Evolutionary conservation across 2,113 vertebrate species (phyloP), one percentile per base, ranked within the genome.

Genomic region (Hypocryptadius cinnamomeus): DNA sequence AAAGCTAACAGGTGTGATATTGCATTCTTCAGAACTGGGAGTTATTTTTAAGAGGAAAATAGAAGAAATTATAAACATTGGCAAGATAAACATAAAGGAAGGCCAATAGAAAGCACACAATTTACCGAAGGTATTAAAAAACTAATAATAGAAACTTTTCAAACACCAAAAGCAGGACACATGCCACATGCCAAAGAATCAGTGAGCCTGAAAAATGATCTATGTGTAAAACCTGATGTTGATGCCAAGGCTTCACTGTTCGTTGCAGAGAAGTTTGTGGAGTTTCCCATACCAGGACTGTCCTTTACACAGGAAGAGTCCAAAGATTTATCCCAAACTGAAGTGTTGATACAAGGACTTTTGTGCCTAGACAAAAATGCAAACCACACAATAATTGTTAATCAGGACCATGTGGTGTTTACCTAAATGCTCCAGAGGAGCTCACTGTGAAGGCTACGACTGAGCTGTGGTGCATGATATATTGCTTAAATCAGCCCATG

Each of bases 281-380:
- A 73, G 66, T 85, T 89, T 89, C 72, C 81, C 35, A 39, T 73
- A 53, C 45, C n/a, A 65, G 47, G 51, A 73, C 59, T 39, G 48
- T 80, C 74, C 82, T 91, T 94, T 80, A 77, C 42, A 87, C 47
- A 56, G 51, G 79, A 91, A 77, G 68, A 83, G 35, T n/a, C 59
- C 15, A 27, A 94, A 79, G 82, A 91, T 88, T 88, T 94, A 66
- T 91, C 60, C 90, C 35, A 42, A 66, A 61, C 63, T 73, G 87
- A 95, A 94, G 71, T 92, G 90, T 95, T 96, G 88, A 88, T 93
- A 91, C 39, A 80, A 85, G 64, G 79, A 88, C 68, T 91, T 96
- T 70, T 83, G 66, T 90, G 82, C 79, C 79, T 66, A 50, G 71
- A 90, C 59, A 47, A 93, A 94, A 93, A 92, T 85, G 82, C 84